Percentiles rank a stretch among this genome's conserved stretches.
Conservation (phyloP, 1,140 invertebrate species). For the Lepidurus arcticus region DNA sequence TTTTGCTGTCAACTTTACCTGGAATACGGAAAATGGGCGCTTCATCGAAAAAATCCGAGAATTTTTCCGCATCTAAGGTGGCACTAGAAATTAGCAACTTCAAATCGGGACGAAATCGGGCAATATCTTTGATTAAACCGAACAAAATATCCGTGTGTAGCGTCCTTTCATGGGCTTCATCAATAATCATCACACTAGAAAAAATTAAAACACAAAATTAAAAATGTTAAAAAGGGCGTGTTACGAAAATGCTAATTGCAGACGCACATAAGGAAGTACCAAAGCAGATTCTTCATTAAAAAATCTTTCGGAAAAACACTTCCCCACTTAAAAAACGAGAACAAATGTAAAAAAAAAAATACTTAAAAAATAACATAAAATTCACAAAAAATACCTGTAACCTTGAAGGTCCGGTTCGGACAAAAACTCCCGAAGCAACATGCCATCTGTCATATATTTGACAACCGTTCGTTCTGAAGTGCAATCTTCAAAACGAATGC, state of each 20-base stretch:
- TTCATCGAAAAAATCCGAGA: conserved; percentile 97
- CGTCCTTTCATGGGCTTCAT: conserved; percentile 98
- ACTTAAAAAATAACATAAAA: background rate
- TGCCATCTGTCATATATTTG: conserved; percentile 99
- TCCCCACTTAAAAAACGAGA: background rate
- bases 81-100: conserved; percentile 97
- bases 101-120: conserved; percentile 85
- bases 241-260: background rate
- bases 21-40: conserved; percentile 97
- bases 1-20: conserved; percentile 47
- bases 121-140: conserved; percentile 96
- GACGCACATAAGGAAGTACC: background rate
- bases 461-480: conserved; percentile 68
- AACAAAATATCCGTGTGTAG: conserved; percentile 98
- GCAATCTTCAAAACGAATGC: conserved; percentile 73
- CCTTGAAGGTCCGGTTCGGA: conserved; percentile 90
- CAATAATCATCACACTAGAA: conserved; percentile 94
- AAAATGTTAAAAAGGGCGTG: background rate
- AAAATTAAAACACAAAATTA: conserved; percentile 28
- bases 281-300: background rate
- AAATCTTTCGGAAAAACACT: background rate
- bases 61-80: conserved; percentile 96
- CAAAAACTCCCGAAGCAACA: conserved; percentile 92
- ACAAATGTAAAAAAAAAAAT: background rate
- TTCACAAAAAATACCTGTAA: conserved; percentile 55